phyloP scores from a whole-genome alignment of 2,888 invertebrate species.

The Fabriciana adippe region DNA sequence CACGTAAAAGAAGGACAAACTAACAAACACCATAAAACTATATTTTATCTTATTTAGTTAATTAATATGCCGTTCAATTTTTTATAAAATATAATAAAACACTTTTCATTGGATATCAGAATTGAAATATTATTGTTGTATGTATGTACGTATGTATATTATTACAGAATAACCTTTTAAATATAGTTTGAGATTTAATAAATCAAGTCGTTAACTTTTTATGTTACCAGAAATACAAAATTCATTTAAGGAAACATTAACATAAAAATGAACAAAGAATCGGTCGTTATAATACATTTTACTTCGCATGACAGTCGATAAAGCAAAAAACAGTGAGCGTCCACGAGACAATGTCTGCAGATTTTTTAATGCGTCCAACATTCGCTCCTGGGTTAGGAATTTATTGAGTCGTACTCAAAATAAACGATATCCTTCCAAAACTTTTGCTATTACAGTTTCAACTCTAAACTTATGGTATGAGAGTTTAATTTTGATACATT shows the following conservation, averaged over 20 bases:
- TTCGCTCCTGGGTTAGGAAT: slow-evolving; percentile 70
- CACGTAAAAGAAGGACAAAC: no score
- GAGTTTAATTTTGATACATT: slow-evolving; percentile 5
- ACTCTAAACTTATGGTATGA: slow-evolving; percentile 6
- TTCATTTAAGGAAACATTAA: slow-evolving; percentile 18
- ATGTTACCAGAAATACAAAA: neutral
- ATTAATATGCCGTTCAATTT: no score
- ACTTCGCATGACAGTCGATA: slow-evolving; percentile 58
- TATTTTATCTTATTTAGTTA: no score
- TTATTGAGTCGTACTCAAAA: slow-evolving; percentile 75
- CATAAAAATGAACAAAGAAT: slow-evolving; percentile 22
- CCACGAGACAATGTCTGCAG: slow-evolving; percentile 58
- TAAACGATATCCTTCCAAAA: slow-evolving; percentile 53
- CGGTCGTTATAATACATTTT: slow-evolving; percentile 60
- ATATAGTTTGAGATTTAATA: no score
- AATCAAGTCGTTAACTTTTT: slow-evolving; percentile 4
- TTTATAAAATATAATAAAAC: no score
- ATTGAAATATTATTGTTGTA: no score
- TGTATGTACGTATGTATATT: no score
- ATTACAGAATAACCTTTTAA: no score
- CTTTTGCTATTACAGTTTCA: slow-evolving; percentile 9
- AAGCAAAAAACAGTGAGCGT: slow-evolving; percentile 45
- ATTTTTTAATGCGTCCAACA: slow-evolving; percentile 68
- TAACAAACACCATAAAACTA: no score
- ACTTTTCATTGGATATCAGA: no score